These are phyloP conservation scores for Dipodomys stephensi DNA, from an alignment of 2,113 vertebrate species.

Conservation along the genomic window DNA sequence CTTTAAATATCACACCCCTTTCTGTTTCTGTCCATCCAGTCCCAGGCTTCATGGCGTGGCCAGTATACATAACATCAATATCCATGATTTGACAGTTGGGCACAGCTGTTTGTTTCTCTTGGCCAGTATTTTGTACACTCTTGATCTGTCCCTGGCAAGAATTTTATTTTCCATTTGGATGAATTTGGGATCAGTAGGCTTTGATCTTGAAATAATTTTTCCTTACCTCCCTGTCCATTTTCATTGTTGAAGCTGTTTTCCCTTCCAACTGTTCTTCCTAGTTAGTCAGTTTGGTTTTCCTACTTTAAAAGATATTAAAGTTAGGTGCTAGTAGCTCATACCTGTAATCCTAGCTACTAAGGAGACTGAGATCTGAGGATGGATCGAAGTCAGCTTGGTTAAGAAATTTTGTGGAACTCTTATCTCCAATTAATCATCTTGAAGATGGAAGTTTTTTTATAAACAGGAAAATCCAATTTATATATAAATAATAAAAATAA, in stretches of 20 bases:
- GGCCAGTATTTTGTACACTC: background rate
- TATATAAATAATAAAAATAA: too few relatives aligned
- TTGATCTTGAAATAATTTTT: background rate
- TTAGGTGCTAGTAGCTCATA: too few relatives aligned
- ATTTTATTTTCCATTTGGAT: background rate
- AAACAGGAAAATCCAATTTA: background rate
- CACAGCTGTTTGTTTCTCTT: background rate
- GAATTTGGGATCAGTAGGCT: background rate
- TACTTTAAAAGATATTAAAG: too few relatives aligned
- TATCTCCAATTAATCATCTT: too few relatives aligned
- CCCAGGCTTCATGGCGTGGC: background rate
- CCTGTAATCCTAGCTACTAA: too few relatives aligned
- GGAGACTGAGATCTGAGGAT: too few relatives aligned
- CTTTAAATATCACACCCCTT: background rate
- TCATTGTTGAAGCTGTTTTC: background rate
- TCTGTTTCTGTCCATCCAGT: background rate
- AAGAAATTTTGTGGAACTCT: too few relatives aligned
- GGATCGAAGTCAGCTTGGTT: too few relatives aligned
- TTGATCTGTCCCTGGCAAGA: background rate
- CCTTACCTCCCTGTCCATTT: background rate
- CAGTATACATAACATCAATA: background rate
- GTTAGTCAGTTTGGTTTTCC: background rate
- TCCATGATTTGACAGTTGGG: background rate
- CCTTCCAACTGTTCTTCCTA: background rate
- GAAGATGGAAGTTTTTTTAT: background rate